Base-by-base conservation (phyloP, 1,140 invertebrate genomes). In the Drosophila paulistorum region DNA sequence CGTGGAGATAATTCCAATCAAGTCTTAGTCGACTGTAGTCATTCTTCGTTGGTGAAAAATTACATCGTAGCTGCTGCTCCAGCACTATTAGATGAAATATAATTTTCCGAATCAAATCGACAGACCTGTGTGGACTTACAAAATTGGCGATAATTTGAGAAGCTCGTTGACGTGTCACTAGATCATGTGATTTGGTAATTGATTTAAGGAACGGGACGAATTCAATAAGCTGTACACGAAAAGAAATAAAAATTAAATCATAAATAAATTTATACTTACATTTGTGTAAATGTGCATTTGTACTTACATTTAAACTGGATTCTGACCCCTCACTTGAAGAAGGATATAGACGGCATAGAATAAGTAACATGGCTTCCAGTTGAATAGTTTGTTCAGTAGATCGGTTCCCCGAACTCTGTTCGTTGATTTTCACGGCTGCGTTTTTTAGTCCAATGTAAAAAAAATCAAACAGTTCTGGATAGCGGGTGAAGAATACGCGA, bases 401-500 rank as follows among this genome's bases (percentile, higher is more conserved):
- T 55, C 0, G 9, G 0, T 13, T 35, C 5, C 5, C 9, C 42
- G 0, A 2, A 2, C 7, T 14, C 11, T 10, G 7, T 11, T 60
- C 39, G 1, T 48, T 39, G 11, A 51, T 51, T 0, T 26, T 7
- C 3, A 20, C 30, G 30, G 73, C 65, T 17, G 84, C 85, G 0
- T 73, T 17, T n/a, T 69, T 71, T 85, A 90, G 55, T 41, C 81
- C 67, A 5, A 94, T 91, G 51, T 97, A 91, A 70, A 99, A 94
- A 90, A 97, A 98, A 37, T 95, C 93, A 82, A 96, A 96, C 0
- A 98, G 93, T 30, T 93, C 90, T 9, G 97, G 97, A 93, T 96
- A 98, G 33, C 95, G 94, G 71, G 96, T 93, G 91, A 98, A 98
- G 93, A 99, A 99, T 7, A 96, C 94, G 63, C 95, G 93, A 2